Evolutionary conservation across 1,140 invertebrate genomes (phyloP).

Genomic region (Bombus soroeensis): DNA sequence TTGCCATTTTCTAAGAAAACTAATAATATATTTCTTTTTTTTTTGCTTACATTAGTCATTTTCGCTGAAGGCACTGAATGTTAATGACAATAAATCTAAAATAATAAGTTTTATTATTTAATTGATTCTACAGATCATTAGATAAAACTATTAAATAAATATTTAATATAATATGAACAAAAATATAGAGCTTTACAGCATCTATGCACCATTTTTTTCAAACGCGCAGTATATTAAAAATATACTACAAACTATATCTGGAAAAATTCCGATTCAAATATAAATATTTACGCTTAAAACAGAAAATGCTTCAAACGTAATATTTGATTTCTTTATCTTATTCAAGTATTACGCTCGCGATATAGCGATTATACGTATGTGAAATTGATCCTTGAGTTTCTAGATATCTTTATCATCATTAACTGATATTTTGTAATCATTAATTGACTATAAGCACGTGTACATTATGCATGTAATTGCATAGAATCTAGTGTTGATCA

Average conservation of each 20-base stretch:
- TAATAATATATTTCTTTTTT: too few species aligned
- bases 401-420: neutral
- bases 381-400: neutral
- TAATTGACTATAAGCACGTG: neutral
- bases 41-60: too few species aligned
- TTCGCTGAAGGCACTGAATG: neutral
- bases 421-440: neutral
- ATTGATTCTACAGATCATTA: too few species aligned
- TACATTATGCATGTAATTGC: neutral
- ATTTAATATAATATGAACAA: too few species aligned
- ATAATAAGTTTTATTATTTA: neutral
- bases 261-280: neutral
- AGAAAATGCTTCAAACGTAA: neutral
- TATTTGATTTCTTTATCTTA: neutral
- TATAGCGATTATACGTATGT: neutral
- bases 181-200: neutral
- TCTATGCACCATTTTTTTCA: too few species aligned
- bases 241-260: neutral
- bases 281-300: neutral
- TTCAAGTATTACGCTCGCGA: neutral
- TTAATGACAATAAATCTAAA: neutral
- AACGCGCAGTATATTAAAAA: neutral
- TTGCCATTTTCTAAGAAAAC: too few species aligned
- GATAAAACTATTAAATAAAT: too few species aligned
- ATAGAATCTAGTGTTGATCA: neutral